Evolutionary conservation across 1,140 invertebrate species (phyloP).

Genomic region (Drosophila varians): DNA sequence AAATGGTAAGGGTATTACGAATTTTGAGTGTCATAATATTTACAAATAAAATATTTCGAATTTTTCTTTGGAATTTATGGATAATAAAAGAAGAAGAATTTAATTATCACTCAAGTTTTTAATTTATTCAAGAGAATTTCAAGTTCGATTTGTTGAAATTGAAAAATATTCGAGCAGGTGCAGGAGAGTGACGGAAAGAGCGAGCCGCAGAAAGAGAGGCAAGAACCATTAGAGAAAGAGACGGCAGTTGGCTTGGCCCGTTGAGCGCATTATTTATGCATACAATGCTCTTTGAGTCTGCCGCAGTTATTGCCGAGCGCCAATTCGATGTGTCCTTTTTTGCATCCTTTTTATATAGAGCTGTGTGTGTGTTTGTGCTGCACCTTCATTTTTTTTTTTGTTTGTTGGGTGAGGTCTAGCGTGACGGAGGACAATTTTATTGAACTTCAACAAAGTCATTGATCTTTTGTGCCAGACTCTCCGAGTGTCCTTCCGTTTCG

Average conservation of each 20-base stretch:
- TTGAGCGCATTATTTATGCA: slow-evolving; percentile 75
- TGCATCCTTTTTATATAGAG: slow-evolving; percentile 22
- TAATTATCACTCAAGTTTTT: not conserved
- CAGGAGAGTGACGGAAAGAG: not conserved
- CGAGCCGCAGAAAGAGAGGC: not conserved
- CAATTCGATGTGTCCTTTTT: slow-evolving; percentile 27
- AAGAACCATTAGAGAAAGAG: slow-evolving; percentile 11
- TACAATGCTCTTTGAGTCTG: slow-evolving; percentile 80
- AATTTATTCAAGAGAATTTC: not conserved
- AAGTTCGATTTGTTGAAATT: not conserved
- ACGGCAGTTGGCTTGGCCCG: slow-evolving; percentile 2
- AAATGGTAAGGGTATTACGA: not conserved
- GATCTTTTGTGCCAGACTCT: slow-evolving; percentile 72
- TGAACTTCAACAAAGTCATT: slow-evolving; percentile 75
- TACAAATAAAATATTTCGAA: too few species aligned
- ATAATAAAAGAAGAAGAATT: not conserved
- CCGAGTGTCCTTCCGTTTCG: slow-evolving; percentile 29
- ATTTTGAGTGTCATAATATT: not conserved
- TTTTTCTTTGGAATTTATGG: too few species aligned
- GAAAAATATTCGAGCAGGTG: not conserved
- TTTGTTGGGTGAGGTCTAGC: slow-evolving; percentile 18
- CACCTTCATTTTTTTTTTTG: slow-evolving; percentile 54
- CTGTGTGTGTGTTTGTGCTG: slow-evolving; percentile 13
- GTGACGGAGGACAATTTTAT: slow-evolving; percentile 56
- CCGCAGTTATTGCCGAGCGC: slow-evolving; percentile 67